These are phyloP conservation scores for Daboia siamensis DNA, from an alignment of 2,113 vertebrate species.

Conservation along the genomic window DNA sequence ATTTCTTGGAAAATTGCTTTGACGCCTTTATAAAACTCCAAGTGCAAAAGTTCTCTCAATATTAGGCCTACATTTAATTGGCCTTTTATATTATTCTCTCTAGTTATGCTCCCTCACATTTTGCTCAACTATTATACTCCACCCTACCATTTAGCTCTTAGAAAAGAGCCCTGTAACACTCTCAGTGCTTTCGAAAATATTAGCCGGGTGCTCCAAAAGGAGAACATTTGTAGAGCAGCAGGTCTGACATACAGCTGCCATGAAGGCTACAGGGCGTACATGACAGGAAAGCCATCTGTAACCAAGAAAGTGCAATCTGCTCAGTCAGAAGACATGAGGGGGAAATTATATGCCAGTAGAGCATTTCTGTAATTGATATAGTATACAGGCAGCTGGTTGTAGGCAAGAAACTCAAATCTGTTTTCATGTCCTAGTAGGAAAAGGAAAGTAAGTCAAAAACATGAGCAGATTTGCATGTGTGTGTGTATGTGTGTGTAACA, in stretches of 20 bases:
- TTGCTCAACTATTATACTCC: neutral
- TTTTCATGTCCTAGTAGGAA: neutral
- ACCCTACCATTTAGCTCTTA: conserved; percentile 9
- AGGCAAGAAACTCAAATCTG: neutral
- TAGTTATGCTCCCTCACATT: conserved; percentile 9
- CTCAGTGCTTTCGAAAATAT: conserved; percentile 7
- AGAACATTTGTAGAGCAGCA: conserved; percentile 4
- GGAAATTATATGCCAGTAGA: conserved; percentile 14
- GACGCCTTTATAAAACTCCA: neutral
- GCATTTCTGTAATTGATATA: conserved; percentile 11
- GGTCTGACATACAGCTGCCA: conserved; percentile 17
- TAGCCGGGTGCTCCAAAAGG: neutral
- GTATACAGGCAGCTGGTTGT: conserved; percentile 1
- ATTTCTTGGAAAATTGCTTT: conserved; percentile 18
- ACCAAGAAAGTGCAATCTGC: conserved; percentile 20
- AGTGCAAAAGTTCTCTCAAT: neutral
- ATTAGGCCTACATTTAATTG: neutral
- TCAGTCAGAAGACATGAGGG: conserved; percentile 10
- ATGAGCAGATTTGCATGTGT: neutral
- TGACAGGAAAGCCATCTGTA: conserved; percentile 31
- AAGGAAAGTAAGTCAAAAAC: neutral
- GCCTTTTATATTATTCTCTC: conserved; percentile 6
- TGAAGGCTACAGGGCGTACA: conserved; percentile 13
- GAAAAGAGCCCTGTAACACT: neutral
- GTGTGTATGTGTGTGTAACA: neutral